These are phyloP conservation scores for Bilobella aurantiaca DNA, from an alignment of 1,140 invertebrate species.

Conservation along the genomic window DNA sequence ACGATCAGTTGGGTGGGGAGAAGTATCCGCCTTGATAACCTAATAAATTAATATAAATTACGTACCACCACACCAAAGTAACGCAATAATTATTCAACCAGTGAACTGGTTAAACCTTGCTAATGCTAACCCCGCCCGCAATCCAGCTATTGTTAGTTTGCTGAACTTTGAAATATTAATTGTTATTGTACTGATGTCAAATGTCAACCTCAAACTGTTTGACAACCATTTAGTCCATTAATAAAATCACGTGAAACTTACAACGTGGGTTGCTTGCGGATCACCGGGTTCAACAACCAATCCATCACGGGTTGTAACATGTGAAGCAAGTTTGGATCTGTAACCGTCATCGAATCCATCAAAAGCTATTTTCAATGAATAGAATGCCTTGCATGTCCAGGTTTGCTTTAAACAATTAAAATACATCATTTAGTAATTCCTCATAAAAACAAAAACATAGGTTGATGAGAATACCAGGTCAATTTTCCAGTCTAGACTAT, in stretches of 20 bases:
- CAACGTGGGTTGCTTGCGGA: conserved; percentile 76
- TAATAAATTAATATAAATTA: background rate
- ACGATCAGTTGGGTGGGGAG: background rate
- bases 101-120: too few species aligned
- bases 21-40: background rate
- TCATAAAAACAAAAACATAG: background rate
- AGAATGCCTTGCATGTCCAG: conserved; percentile 66
- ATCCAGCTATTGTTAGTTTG: too few species aligned
- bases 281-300: conserved; percentile 60
- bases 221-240: background rate
- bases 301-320: conserved; percentile 69
- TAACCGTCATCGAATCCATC: conserved; percentile 76
- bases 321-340: conserved; percentile 82
- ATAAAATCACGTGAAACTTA: conserved; percentile 47
- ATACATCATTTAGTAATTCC: background rate
- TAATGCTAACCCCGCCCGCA: too few species aligned
- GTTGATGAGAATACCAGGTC: conserved; percentile 17
- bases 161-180: too few species aligned
- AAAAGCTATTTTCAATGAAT: conserved; percentile 44
- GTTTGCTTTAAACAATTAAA: background rate
- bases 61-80: background rate
- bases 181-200: too few species aligned
- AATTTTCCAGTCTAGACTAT: background rate
- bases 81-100: too few species aligned
- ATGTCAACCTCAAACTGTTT: too few species aligned